A percentile compares a stretch with the other conserved stretches of the same genome.
Conservation (phyloP, 2,888 invertebrate genomes). For the Clitarchus hookeri region DNA sequence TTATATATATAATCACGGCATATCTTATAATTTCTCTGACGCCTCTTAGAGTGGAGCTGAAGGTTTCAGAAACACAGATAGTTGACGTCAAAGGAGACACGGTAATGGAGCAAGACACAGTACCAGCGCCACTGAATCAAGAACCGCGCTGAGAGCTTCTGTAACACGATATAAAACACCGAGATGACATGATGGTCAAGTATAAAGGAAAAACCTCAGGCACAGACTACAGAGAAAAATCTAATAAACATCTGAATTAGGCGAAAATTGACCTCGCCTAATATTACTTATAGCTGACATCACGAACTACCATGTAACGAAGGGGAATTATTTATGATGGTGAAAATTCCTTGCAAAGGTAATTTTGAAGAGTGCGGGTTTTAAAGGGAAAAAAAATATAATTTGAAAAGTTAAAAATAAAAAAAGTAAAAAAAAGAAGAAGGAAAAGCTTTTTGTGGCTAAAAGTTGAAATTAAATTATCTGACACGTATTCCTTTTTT, state of each 20-base stretch:
- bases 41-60: too few relatives aligned
- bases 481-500: too few relatives aligned
- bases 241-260: neutral
- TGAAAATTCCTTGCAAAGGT: neutral
- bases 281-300: neutral
- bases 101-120: too few relatives aligned
- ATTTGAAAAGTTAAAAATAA: too few relatives aligned
- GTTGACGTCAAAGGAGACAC: too few relatives aligned
- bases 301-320: neutral
- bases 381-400: neutral
- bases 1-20: too few relatives aligned
- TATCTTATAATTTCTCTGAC: too few relatives aligned
- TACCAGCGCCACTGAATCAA: too few relatives aligned
- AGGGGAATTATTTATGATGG: neutral
- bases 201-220: neutral
- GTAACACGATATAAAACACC: neutral
- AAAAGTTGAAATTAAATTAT: too few relatives aligned
- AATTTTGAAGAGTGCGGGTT: neutral
- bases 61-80: too few relatives aligned
- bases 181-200: neutral
- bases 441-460: too few relatives aligned
- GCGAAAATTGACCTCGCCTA: neutral
- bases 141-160: neutral
- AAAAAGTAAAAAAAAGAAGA: too few relatives aligned
- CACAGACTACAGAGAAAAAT: neutral